Evolutionary conservation across 2,113 vertebrate species (phyloP), one percentile per base, ranked within the genome.

Genomic region (Dryoscopus gambensis): DNA sequence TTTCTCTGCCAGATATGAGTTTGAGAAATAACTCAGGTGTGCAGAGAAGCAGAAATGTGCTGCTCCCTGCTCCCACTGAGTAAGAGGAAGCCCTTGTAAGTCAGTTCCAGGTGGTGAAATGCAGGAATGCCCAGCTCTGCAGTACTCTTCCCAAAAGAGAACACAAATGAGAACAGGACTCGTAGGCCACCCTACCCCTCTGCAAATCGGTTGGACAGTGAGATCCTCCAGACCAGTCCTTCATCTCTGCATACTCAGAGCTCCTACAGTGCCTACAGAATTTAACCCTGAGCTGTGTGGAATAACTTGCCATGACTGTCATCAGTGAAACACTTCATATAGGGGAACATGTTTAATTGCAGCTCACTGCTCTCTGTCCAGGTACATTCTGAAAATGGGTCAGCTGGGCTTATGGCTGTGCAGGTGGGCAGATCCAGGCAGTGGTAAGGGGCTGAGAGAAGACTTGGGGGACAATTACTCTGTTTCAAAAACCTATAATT

Each of bases 171-270:
- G 62, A 75, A 16, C 33, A 14, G 24, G 27, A 46, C 21, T 42
- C 10, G 0, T 0, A 40, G 40, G 5, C 31, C 47, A 33, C 15
- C 15, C 20, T 25, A 3, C 7, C 6, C 40, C 37, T 53, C 28
- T 25, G 31, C 31, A 30, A 39, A 59, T 60, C 28, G 50, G 5
- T 0, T 59, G 23, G 35, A 53, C 11, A 13, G 21, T 37, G 24
- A 57, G 6, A 20, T 63, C 19, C 35, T 57, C 46, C 31, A 21
- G 39, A 6, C 18, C 10, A 16, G 19, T 15, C 44, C n/a, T 67
- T 70, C 1, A 1, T n/a, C 22, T 85, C 67, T 75, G 25, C 55
- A 88, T 31, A 15, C 7, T n/a, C 55, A 44, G 14, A 11, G 23
- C 13, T 53, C 52, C 39, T 18, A 20, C 8, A 24, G 3, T 49